A percentile compares a stretch with the other conserved stretches of the same genome.
These are phyloP conservation scores for Raja brachyura DNA, from an alignment of 2,113 vertebrate species.

Conservation along the genomic window DNA sequence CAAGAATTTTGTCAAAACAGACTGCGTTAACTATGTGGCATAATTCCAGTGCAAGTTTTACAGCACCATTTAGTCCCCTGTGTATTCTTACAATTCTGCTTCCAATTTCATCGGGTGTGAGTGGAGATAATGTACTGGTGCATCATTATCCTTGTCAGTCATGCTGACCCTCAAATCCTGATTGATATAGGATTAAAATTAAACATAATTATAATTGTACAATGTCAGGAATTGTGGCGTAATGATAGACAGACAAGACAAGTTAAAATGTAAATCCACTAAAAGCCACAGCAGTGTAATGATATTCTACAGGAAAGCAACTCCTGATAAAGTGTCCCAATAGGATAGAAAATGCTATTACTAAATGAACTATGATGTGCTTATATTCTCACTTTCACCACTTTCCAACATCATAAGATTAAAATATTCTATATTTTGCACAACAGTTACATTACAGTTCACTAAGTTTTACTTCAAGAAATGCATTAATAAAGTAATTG, in stretches of 20 bases:
- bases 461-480: background rate
- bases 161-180: background rate
- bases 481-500: background rate
- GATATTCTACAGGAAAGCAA: background rate
- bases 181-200: slow-evolving; percentile 31
- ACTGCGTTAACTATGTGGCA: too few species aligned
- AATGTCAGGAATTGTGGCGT: background rate
- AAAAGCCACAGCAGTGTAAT: background rate
- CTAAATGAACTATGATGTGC: background rate
- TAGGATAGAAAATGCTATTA: background rate
- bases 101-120: background rate
- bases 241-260: background rate
- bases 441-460: background rate
- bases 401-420: background rate
- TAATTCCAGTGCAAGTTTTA: background rate
- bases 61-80: background rate
- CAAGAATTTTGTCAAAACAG: too few species aligned
- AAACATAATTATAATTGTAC: slow-evolving; percentile 28
- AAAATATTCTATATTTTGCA: background rate
- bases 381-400: background rate
- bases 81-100: background rate
- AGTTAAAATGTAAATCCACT: background rate
- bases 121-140: background rate
- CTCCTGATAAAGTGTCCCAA: background rate
- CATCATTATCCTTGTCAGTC: slow-evolving; percentile 12